Percentiles rank a stretch among this genome's conserved stretches.
phyloP scores from a whole-genome alignment of 2,113 vertebrate genomes.

The Callorhinus ursinus region DNA sequence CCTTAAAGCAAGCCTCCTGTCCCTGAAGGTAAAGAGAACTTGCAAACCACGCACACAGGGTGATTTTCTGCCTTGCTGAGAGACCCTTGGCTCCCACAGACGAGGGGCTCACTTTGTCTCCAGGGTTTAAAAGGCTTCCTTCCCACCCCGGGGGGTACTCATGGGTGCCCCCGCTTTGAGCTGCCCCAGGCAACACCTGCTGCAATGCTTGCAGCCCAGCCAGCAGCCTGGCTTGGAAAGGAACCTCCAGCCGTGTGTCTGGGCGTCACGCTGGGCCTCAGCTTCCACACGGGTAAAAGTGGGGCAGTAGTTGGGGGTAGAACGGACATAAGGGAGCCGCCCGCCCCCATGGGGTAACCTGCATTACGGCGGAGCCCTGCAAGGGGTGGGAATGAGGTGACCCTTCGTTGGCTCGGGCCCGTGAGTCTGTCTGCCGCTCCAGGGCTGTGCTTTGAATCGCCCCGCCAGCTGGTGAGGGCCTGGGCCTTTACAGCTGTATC shows the following conservation, averaged over 20 bases:
- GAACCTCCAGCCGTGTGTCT: not conserved
- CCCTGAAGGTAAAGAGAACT: not conserved
- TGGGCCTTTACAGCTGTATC: accelerated
- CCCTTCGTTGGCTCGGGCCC: not conserved
- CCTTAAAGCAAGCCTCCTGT: not conserved
- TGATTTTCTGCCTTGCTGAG: not conserved
- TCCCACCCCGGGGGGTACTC: too few species aligned
- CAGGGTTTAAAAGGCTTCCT: not conserved
- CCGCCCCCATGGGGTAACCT: not conserved
- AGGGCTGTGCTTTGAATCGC: not conserved
- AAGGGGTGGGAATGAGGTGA: not conserved
- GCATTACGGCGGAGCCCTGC: not conserved
- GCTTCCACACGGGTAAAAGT: not conserved
- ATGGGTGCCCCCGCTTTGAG: accelerated
- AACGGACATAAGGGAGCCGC: not conserved
- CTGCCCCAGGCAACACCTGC: not conserved
- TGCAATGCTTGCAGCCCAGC: not conserved
- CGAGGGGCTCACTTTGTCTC: too few species aligned
- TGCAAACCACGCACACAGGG: accelerated
- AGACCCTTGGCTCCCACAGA: too few species aligned
- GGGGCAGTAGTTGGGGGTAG: not conserved
- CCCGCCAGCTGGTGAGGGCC: not conserved
- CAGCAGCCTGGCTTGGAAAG: not conserved
- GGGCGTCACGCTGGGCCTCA: not conserved
- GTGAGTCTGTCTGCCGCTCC: not conserved